These are phyloP conservation scores for Natator depressus DNA, from an alignment of 2,113 vertebrate species.

Conservation along the genomic window DNA sequence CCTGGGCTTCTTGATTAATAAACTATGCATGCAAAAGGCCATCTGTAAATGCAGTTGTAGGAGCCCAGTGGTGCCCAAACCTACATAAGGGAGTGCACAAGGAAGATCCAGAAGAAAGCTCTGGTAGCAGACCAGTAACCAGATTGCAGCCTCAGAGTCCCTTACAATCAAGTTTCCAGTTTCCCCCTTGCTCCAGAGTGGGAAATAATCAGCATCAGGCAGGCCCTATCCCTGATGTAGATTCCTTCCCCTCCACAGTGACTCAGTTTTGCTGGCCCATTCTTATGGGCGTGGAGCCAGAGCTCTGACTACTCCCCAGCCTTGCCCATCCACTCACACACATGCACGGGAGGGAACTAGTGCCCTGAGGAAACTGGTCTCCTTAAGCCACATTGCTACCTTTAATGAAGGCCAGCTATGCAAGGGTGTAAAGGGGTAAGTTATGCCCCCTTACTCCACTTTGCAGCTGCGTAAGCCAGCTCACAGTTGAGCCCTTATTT, in stretches of 20 bases:
- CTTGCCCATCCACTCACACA: background rate
- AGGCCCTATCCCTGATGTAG: background rate
- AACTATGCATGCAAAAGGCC: background rate
- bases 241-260: background rate
- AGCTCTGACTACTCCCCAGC: rapidly evolving
- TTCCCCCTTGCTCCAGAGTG: background rate
- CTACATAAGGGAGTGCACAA: rapidly evolving
- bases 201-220: background rate
- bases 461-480: background rate
- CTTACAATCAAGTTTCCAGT: background rate
- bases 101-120: background rate
- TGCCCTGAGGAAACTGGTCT: background rate
- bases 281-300: no score
- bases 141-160: background rate
- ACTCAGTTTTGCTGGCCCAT: background rate
- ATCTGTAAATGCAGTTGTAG: rapidly evolving
- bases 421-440: background rate
- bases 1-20: constrained; percentile 4
- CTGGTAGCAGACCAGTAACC: background rate
- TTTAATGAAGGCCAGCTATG: background rate
- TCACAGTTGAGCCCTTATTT: background rate
- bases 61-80: background rate
- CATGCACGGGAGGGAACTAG: background rate
- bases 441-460: background rate
- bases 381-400: background rate